phyloP scores from a whole-genome alignment of 2,113 vertebrate genomes.

The Sardina pilchardus region DNA sequence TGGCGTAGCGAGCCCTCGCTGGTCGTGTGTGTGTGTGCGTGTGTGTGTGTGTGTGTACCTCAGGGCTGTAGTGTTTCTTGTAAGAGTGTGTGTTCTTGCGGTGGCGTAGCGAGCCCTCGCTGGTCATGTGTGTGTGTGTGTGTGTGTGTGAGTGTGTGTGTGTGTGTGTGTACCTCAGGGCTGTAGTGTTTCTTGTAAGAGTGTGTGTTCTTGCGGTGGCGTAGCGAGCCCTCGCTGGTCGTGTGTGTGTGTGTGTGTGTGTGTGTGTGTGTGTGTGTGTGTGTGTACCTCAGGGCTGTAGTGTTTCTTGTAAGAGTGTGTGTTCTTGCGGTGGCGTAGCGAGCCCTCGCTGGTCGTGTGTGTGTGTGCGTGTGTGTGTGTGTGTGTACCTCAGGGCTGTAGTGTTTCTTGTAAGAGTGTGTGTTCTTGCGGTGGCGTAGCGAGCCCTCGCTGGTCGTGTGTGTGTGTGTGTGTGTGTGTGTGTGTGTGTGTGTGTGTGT shows the following conservation, averaged over 20 bases:
- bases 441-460: no score
- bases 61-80: slow-evolving; percentile 87
- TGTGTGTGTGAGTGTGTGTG: slow-evolving; percentile 22
- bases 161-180: not conserved
- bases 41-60: slow-evolving; percentile 70
- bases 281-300: slow-evolving; percentile 89
- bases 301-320: slow-evolving; percentile 82
- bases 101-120: slow-evolving; percentile 81
- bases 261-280: slow-evolving; percentile 60
- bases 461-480: not conserved
- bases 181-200: not conserved
- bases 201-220: not conserved
- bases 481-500: no score
- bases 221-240: no score
- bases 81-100: slow-evolving; percentile 87
- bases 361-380: not conserved
- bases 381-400: slow-evolving; percentile 84
- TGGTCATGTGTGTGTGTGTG: slow-evolving; percentile 57
- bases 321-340: slow-evolving; percentile 81
- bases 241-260: not conserved
- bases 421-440: slow-evolving; percentile 80
- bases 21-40: not conserved
- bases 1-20: not conserved
- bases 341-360: no score
- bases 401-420: slow-evolving; percentile 85